Percentiles rank a stretch among this genome's conserved stretches.
phyloP scores from a whole-genome alignment of 2,888 invertebrate species.

The Dasypogon diadema region DNA sequence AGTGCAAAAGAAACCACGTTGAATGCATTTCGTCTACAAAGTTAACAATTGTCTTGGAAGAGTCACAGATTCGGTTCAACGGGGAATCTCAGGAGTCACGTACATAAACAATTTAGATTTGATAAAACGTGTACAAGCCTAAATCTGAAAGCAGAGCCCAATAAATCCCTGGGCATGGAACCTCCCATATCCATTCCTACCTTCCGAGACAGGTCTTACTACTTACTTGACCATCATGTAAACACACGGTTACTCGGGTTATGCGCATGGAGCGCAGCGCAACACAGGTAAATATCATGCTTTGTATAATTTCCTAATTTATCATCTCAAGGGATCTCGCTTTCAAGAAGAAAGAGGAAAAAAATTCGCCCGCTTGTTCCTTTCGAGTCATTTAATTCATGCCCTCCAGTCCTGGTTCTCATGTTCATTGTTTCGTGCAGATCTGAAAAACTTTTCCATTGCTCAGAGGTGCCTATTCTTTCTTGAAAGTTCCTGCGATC shows the following conservation, averaged over 20 bases:
- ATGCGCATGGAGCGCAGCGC: conserved; percentile 18
- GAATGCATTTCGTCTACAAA: no score
- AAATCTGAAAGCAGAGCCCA: conserved; percentile 33
- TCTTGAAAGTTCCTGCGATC: conserved; percentile 23
- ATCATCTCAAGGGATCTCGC: conserved; percentile 46
- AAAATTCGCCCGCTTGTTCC: conserved; percentile 18
- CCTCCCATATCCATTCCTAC: conserved; percentile 11
- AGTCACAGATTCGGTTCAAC: conserved; percentile 2
- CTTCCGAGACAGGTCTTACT: conserved; percentile 16
- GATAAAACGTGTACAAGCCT: conserved; percentile 18
- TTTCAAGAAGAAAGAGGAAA: conserved; percentile 35
- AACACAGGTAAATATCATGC: conserved; percentile 30
- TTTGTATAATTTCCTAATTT: conserved; percentile 51
- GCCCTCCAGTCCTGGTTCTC: conserved; percentile 44
- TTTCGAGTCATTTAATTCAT: conserved; percentile 44
- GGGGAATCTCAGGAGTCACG: conserved; percentile 30
- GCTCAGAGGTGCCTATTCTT: conserved; percentile 15
- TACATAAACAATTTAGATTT: conserved; percentile 43
- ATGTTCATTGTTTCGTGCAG: conserved; percentile 49
- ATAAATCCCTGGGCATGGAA: conserved; percentile 26
- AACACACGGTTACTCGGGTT: conserved; percentile 26
- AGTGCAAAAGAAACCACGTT: no score
- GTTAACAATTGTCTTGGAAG: conserved; percentile 28
- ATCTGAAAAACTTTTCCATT: neutral
- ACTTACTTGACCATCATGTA: conserved; percentile 37